Base-by-base conservation (phyloP, 2,888 invertebrate species). In the Elmis aenea region DNA sequence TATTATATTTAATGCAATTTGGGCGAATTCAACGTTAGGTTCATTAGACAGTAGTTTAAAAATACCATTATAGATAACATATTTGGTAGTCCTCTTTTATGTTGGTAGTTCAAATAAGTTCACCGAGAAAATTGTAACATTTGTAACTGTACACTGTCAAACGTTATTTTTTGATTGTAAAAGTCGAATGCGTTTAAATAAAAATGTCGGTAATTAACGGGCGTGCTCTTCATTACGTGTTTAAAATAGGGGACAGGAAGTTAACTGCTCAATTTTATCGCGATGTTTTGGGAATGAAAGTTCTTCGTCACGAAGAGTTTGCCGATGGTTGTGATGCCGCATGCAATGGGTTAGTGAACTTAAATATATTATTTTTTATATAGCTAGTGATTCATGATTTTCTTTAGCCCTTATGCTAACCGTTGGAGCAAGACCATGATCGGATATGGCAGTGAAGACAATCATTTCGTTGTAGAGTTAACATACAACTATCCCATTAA, bases 371-470 rank as follows among this genome's bases (percentile, higher is more conserved):
- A 32, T 39, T 31, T 26, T 21, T 30, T 26, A 11, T 24, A 26
- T 37, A 8, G 5, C 8, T 13, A 31, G n/a, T n/a, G n/a, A n/a
- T n/a, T n/a, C n/a, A 8, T 30, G 26, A 33, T 15, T n/a, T n/a
- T 33, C 68, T 71, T 16, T 61, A 94, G 95, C n/a, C 95, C 95
- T 1, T 97, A 96, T 59, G 91, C 89, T 55, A 94, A 93, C 56
- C 83, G 90, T 52, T 99, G 99, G 99, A 95, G 95, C 62, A 99
- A 99, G 72, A 96, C 97, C 0, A 99, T 99, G 97, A 79, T 97
- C 26, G 99, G 97, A 1, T 99, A 95, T 68, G 97, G 97, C 0
- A 83, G 89, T 1, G 99, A 99, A 70, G 87, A 92, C 54, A 76
- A 79, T 32, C 89, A 97, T 68, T 99, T 97, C 72, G 97, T 93